phyloP scores from a whole-genome alignment of 2,113 vertebrate genomes.

The Neolamprologus devosi region DNA sequence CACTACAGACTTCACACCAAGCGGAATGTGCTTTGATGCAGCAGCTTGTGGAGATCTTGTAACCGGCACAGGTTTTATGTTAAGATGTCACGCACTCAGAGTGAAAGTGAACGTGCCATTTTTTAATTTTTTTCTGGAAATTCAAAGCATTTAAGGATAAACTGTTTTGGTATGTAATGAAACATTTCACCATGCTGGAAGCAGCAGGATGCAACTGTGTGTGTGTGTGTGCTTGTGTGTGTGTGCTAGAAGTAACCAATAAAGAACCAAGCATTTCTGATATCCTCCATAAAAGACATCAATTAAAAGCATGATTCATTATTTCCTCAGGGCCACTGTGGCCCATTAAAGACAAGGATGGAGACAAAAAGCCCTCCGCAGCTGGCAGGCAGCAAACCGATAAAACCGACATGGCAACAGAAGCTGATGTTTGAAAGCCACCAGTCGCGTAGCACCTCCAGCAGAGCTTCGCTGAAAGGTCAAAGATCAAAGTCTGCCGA shows the following conservation, averaged over 20 bases:
- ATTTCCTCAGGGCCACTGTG: slow-evolving; percentile 63
- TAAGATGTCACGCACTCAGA: neutral
- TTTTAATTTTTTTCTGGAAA: neutral
- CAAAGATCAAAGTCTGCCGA: slow-evolving; percentile 16
- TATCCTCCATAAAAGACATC: slow-evolving; percentile 55
- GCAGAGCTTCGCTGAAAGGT: neutral
- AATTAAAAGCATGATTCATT: slow-evolving; percentile 67
- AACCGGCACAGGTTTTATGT: neutral
- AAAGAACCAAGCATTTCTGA: slow-evolving; percentile 46
- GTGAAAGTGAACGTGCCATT: neutral
- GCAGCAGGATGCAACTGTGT: slow-evolving; percentile 14
- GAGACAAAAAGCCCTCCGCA: slow-evolving; percentile 36
- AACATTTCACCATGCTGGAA: neutral
- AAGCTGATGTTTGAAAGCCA: slow-evolving; percentile 1
- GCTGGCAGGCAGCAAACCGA: slow-evolving; percentile 45
- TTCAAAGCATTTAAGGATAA: neutral
- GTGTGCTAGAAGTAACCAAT: slow-evolving; percentile 28
- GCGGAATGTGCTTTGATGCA: slow-evolving; percentile 41
- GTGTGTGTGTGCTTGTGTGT: neutral
- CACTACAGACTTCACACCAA: slow-evolving; percentile 55
- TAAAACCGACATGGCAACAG: slow-evolving; percentile 38
- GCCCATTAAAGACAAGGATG: slow-evolving; percentile 41
- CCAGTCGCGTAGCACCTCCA: neutral
- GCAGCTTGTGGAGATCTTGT: slow-evolving; percentile 1
- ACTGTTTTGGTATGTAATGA: neutral